Conservation (phyloP, 2,113 vertebrate species). For the Anthoscopus minutus region DNA sequence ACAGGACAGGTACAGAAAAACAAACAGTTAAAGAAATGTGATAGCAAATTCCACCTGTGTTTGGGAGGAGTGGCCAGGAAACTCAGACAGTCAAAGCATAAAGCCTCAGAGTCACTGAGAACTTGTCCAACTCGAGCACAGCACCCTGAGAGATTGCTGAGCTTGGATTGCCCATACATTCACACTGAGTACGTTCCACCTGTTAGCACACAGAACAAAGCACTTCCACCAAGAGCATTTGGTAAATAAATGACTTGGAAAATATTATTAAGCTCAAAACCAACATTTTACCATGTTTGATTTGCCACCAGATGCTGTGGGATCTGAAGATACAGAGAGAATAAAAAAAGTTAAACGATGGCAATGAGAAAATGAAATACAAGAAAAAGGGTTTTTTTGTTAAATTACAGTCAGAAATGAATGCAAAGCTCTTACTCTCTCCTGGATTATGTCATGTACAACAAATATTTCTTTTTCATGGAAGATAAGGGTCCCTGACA, state of each 20-base stretch:
- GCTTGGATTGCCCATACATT: neutral
- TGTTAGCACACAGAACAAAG: constrained; percentile 24
- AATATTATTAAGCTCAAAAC: constrained; percentile 37
- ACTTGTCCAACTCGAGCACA: neutral
- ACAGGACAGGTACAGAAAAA: neutral
- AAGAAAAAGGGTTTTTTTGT: neutral
- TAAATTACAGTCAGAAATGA: neutral
- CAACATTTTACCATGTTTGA: constrained; percentile 17
- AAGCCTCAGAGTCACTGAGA: neutral
- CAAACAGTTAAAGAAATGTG: neutral
- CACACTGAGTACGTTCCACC: neutral
- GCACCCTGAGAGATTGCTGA: neutral
- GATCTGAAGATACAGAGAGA: neutral
- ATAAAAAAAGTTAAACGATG: neutral
- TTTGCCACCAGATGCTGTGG: constrained; percentile 46
- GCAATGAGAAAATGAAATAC: neutral
- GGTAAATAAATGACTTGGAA: constrained; percentile 57
- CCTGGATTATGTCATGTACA: neutral
- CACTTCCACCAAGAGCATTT: constrained; percentile 39
- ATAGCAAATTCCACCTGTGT: neutral
- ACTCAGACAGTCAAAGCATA: neutral
- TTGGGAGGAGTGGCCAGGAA: neutral
- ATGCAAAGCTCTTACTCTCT: neutral
- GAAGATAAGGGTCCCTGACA: neutral
- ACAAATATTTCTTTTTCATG: neutral